Conservation (phyloP, 2,113 vertebrate genomes). For the Otolemur garnettii region DNA sequence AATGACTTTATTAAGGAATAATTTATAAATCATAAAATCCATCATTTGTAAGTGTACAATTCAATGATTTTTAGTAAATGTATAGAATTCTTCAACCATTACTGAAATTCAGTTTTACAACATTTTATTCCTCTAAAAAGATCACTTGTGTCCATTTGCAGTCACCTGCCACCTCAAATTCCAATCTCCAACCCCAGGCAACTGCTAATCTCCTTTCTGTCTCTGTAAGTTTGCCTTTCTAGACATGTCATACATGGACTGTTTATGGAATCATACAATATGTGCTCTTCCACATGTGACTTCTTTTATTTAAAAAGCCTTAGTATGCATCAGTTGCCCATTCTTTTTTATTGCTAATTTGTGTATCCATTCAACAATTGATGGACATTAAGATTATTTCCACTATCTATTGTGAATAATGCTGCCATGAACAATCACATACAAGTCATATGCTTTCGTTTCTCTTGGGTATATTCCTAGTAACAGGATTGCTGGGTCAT, state of each 20-base stretch:
- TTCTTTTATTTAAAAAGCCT: not conserved
- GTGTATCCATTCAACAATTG: not conserved
- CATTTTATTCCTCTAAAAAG: not conserved
- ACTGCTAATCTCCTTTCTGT: not conserved
- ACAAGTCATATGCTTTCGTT: not conserved
- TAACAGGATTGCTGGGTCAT: not conserved
- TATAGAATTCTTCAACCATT: not conserved
- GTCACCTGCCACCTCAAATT: not conserved
- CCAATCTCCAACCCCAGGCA: not conserved
- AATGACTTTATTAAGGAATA: not conserved
- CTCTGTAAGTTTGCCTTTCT: not conserved
- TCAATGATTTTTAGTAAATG: not conserved
- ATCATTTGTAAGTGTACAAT: not conserved
- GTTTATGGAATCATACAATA: not conserved
- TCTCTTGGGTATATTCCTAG: not conserved
- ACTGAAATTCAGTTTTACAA: not conserved
- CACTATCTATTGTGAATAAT: not conserved
- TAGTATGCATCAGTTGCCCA: not conserved
- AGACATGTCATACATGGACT: not conserved
- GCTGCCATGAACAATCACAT: not conserved
- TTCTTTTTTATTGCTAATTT: slow-evolving; percentile 5
- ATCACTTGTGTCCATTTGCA: not conserved
- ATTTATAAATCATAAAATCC: not conserved
- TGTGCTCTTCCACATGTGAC: not conserved
- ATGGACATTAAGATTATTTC: not conserved